A percentile compares a stretch with the other conserved stretches of the same genome.
phyloP scores from a whole-genome alignment of 2,888 invertebrate genomes.

The Limnephilus rhombicus region DNA sequence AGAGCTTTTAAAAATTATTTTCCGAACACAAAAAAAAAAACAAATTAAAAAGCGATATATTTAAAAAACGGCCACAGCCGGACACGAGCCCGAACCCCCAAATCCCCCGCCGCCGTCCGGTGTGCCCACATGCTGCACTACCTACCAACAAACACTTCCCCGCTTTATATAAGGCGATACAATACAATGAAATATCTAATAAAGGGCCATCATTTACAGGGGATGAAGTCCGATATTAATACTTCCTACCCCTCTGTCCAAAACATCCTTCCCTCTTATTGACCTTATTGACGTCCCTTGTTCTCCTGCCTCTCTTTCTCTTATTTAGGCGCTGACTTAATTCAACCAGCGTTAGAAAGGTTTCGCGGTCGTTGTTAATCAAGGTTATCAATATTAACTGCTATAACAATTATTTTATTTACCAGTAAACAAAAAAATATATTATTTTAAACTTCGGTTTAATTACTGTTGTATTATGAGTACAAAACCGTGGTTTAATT shows the following conservation, averaged over 20 bases:
- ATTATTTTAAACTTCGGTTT: too few relatives aligned
- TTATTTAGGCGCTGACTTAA: not conserved
- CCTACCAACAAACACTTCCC: conserved; percentile 46
- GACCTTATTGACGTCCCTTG: not conserved
- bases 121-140: conserved; percentile 38
- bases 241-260: conserved; percentile 14
- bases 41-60: conserved; percentile 44
- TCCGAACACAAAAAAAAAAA: conserved; percentile 9
- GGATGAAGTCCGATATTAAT: conserved; percentile 63
- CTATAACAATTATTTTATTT: not conserved
- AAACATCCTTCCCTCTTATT: conserved; percentile 3
- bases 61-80: conserved; percentile 47
- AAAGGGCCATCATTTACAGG: conserved; percentile 62
- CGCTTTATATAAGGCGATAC: conserved; percentile 29
- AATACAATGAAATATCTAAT: conserved; percentile 59
- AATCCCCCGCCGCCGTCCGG: conserved; percentile 2
- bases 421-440: too few relatives aligned
- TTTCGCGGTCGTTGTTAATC: not conserved
- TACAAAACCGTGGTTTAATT: too few relatives aligned
- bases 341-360: not conserved
- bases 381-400: not conserved
- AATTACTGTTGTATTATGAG: too few relatives aligned
- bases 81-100: conserved; percentile 17
- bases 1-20: not conserved
- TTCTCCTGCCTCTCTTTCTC: conserved; percentile 5